phyloP scores from a whole-genome alignment of 92 coral and sea anemone species.

The Zoanthus gigantus region DNA sequence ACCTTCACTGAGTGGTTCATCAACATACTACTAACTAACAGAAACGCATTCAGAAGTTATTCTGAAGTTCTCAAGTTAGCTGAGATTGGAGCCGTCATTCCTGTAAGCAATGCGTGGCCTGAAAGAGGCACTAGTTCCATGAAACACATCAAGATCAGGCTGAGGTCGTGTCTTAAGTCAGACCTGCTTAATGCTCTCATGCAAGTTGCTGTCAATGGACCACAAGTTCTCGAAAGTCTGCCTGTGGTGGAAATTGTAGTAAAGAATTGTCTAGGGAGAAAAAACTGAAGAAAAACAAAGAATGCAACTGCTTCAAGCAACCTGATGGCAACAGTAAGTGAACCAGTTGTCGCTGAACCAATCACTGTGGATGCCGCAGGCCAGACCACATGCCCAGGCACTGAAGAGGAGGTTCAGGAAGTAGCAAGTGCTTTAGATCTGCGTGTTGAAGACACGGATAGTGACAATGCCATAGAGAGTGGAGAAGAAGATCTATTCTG shows the following conservation, averaged over 20 bases:
- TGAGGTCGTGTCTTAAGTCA: too few species aligned
- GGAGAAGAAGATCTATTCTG: conserved; percentile 26
- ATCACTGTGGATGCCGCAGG: conserved; percentile 59
- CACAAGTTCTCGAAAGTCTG: conserved; percentile 56
- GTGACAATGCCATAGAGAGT: conserved; percentile 55
- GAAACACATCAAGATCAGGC: too few species aligned
- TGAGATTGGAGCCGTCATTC: too few species aligned
- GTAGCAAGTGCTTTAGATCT: conserved; percentile 46
- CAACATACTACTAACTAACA: too few species aligned
- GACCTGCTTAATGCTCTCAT: background rate
- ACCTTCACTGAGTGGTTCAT: too few species aligned
- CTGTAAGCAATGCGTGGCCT: too few species aligned
- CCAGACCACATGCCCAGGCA: conserved; percentile 56
- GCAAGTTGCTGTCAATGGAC: conserved; percentile 51
- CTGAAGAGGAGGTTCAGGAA: conserved; percentile 52
- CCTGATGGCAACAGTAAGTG: conserved; percentile 53
- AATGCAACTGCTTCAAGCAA: conserved; percentile 48
- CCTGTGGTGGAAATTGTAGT: conserved; percentile 51
- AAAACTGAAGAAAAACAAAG: conserved; percentile 46
- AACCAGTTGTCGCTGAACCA: conserved; percentile 50
- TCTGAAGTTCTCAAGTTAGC: too few species aligned
- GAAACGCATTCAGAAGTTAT: too few species aligned
- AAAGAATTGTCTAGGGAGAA: conserved; percentile 51
- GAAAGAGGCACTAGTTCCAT: too few species aligned
- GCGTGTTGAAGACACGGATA: conserved; percentile 57